A percentile compares a stretch with the other conserved stretches of the same genome.
Conservation (phyloP, 1,140 invertebrate genomes). For the Probaryconus sp. region DNA sequence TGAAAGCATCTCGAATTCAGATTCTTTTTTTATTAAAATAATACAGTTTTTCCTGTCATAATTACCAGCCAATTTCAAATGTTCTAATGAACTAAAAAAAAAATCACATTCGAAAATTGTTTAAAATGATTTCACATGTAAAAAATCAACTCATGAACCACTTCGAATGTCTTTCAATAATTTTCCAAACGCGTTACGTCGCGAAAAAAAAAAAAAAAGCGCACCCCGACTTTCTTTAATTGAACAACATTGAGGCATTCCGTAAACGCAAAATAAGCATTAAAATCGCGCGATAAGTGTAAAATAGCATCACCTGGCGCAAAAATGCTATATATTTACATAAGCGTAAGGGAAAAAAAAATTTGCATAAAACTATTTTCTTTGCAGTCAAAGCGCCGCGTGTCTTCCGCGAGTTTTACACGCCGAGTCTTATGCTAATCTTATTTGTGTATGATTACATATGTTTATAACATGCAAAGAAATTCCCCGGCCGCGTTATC, state of each 20-base stretch:
- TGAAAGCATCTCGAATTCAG: constrained; percentile 21
- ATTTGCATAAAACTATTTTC: constrained; percentile 60
- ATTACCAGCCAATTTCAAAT: no score
- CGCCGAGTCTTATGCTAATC: constrained; percentile 76
- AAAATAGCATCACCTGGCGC: constrained; percentile 48
- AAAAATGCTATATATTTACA: constrained; percentile 58
- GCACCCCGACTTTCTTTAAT: constrained; percentile 4
- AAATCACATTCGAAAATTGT: no score
- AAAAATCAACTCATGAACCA: no score
- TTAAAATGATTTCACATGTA: no score
- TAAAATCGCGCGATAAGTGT: constrained; percentile 54
- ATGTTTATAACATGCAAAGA: constrained; percentile 79
- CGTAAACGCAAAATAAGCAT: constrained; percentile 39
- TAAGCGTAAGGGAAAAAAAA: constrained; percentile 44
- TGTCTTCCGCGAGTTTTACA: constrained; percentile 62
- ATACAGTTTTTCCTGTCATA: no score
- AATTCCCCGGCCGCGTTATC: constrained; percentile 75
- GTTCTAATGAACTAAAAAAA: no score
- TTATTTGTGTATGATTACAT: constrained; percentile 79
- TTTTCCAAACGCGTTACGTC: no score
- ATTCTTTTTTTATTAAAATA: background rate
- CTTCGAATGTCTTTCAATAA: no score
- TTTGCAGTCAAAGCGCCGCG: constrained; percentile 58
- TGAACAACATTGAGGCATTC: constrained; percentile 24
- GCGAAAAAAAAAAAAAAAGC: no score